Evolutionary conservation across 2,888 invertebrate species (phyloP).

Genomic region (Trissolcus japonicus): DNA sequence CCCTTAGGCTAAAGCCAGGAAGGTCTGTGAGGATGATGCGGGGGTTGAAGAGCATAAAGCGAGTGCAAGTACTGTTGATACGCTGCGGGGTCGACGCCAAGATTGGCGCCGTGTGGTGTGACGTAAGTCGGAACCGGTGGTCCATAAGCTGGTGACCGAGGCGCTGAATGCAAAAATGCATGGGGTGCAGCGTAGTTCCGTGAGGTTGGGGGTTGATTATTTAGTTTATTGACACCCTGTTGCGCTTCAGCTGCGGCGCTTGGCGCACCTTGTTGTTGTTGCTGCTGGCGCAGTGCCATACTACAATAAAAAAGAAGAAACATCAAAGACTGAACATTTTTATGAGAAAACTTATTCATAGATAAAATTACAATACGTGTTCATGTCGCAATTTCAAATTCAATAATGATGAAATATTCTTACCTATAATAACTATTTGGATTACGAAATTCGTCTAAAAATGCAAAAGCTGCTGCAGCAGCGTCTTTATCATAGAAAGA

Average conservation of each 20-base stretch:
- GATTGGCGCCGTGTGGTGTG: conserved; percentile 70
- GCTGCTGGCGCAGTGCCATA: conserved; percentile 64
- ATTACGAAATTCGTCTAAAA: conserved; percentile 73
- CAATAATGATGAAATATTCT: conserved; percentile 35
- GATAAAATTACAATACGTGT: no score
- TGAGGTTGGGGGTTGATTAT: conserved; percentile 64
- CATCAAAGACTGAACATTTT: no score
- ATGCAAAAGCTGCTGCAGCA: conserved; percentile 71
- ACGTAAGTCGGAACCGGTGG: conserved; percentile 73
- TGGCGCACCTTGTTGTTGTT: conserved; percentile 60
- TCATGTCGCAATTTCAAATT: no score
- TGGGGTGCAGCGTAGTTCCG: conserved; percentile 70
- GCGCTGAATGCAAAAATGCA: conserved; percentile 72
- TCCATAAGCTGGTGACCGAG: conserved; percentile 70
- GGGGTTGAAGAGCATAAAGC: conserved; percentile 72
- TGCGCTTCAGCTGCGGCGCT: conserved; percentile 63
- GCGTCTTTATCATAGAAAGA: conserved; percentile 73
- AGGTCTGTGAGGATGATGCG: conserved; percentile 71
- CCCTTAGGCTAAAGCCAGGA: conserved; percentile 73
- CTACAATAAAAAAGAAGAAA: conserved; percentile 64
- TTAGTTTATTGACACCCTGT: conserved; percentile 69
- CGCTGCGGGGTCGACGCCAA: conserved; percentile 72
- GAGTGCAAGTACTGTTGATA: conserved; percentile 75
- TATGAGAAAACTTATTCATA: conserved; percentile 38
- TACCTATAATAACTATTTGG: conserved; percentile 71